Conservation (phyloP, 2,113 vertebrate genomes). For the Eudyptes chrysolophus region DNA sequence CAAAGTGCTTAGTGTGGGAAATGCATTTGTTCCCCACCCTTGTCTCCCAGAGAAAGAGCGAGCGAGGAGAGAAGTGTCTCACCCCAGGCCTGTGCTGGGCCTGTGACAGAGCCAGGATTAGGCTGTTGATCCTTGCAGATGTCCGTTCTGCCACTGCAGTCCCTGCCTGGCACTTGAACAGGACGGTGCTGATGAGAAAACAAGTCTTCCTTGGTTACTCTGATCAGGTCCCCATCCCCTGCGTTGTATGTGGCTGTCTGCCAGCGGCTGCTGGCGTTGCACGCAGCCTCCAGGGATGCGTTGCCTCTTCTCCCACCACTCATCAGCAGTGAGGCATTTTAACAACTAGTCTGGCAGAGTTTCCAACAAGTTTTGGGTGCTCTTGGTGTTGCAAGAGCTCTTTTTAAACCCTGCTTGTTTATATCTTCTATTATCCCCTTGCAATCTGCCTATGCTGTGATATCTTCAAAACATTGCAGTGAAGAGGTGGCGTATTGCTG, state of each 20-base stretch:
- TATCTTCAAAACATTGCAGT: background rate
- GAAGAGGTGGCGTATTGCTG: background rate
- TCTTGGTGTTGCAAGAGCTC: background rate
- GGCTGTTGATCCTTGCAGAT: background rate
- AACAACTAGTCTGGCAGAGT: background rate
- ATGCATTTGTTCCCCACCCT: background rate
- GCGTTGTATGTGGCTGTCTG: background rate
- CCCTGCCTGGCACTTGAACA: background rate
- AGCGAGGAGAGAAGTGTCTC: background rate
- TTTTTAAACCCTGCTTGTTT: background rate
- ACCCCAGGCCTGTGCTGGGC: background rate
- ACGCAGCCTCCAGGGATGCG: background rate
- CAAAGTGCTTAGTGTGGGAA: background rate
- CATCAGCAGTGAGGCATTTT: background rate
- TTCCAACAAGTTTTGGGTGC: background rate
- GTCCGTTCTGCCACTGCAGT: background rate
- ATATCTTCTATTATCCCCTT: background rate
- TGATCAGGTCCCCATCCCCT: background rate
- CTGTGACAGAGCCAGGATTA: background rate
- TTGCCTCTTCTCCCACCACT: background rate
- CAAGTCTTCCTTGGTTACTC: background rate
- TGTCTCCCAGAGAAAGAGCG: background rate
- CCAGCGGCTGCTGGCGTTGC: rapidly evolving
- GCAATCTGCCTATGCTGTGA: background rate
- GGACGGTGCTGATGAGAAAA: background rate